Conservation (phyloP, 1,140 invertebrate genomes). For the silkworm (Bombyx mori) region DNA sequence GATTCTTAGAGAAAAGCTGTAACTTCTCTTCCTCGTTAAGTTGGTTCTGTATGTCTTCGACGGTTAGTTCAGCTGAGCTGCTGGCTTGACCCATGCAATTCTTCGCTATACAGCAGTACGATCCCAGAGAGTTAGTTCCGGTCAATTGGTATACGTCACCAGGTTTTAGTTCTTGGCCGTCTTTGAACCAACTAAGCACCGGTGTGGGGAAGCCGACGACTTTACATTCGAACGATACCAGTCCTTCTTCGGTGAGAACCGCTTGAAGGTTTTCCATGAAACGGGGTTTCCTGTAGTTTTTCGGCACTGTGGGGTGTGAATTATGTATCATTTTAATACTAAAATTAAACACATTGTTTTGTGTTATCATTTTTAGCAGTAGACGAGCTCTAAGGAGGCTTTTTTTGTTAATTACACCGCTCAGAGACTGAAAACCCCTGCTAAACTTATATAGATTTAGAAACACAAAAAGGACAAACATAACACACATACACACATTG, state of each 20-base stretch:
- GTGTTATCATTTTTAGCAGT: too few relatives aligned
- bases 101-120: slow-evolving; percentile 90
- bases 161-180: slow-evolving; percentile 90
- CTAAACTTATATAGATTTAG: too few relatives aligned
- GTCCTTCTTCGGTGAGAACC: slow-evolving; percentile 89
- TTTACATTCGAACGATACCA: slow-evolving; percentile 94
- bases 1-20: slow-evolving; percentile 81
- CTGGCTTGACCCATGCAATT: slow-evolving; percentile 94
- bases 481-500: too few relatives aligned
- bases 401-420: too few relatives aligned
- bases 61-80: slow-evolving; percentile 87
- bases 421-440: too few relatives aligned
- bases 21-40: slow-evolving; percentile 88
- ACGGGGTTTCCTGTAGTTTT: slow-evolving; percentile 88
- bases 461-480: too few relatives aligned
- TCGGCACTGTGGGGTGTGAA: slow-evolving; percentile 77
- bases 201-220: slow-evolving; percentile 93
- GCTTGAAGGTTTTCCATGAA: slow-evolving; percentile 92
- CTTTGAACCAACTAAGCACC: slow-evolving; percentile 89
- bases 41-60: slow-evolving; percentile 92
- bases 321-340: not conserved
- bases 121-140: slow-evolving; percentile 89
- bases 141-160: slow-evolving; percentile 93
- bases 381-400: too few relatives aligned
- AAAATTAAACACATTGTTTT: too few relatives aligned